These are phyloP conservation scores for Harpagoxenus sublaevis DNA, from an alignment of 2,888 invertebrate species.

Conservation along the genomic window DNA sequence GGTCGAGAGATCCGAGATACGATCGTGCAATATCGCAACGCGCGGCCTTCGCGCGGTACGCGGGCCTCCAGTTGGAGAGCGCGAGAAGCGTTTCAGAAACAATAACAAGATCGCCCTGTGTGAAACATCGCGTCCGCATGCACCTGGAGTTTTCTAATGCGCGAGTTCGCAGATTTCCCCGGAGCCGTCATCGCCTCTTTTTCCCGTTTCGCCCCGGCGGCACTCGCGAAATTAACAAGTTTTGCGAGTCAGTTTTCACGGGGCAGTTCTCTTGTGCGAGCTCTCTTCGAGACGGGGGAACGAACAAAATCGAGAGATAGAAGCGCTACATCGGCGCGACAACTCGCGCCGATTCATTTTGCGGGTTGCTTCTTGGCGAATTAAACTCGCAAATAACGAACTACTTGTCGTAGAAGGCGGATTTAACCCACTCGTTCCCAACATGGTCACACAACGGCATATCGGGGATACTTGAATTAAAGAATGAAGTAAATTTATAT, in stretches of 20 bases:
- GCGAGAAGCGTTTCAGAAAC: conserved; percentile 52
- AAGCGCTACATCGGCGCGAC: conserved; percentile 43
- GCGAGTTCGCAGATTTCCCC: conserved; percentile 75
- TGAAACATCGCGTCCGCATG: conserved; percentile 53
- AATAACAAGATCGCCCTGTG: conserved; percentile 62
- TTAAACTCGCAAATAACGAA: conserved; percentile 55
- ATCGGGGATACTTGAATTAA: conserved; percentile 2
- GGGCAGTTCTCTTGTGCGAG: conserved; percentile 23
- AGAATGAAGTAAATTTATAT: conserved; percentile 22
- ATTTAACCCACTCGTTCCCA: conserved; percentile 40
- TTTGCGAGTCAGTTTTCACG: conserved; percentile 59
- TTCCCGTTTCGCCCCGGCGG: conserved; percentile 59
- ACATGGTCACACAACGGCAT: background rate
- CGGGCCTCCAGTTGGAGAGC: conserved; percentile 7
- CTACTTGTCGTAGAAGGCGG: conserved; percentile 51
- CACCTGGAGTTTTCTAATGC: conserved; percentile 70
- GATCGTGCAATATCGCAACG: conserved; percentile 39
- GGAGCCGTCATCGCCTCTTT: conserved; percentile 67
- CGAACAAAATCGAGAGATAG: conserved; percentile 61
- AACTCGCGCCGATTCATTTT: conserved; percentile 61
- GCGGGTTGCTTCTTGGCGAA: conserved; percentile 46
- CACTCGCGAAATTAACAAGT: conserved; percentile 73
- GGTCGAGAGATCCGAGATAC: conserved; percentile 22
- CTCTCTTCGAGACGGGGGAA: conserved; percentile 46
- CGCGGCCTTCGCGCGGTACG: conserved; percentile 20